These are phyloP conservation scores for Monoplex corrugatus DNA, from an alignment of 2,888 invertebrate species.

Conservation along the genomic window DNA sequence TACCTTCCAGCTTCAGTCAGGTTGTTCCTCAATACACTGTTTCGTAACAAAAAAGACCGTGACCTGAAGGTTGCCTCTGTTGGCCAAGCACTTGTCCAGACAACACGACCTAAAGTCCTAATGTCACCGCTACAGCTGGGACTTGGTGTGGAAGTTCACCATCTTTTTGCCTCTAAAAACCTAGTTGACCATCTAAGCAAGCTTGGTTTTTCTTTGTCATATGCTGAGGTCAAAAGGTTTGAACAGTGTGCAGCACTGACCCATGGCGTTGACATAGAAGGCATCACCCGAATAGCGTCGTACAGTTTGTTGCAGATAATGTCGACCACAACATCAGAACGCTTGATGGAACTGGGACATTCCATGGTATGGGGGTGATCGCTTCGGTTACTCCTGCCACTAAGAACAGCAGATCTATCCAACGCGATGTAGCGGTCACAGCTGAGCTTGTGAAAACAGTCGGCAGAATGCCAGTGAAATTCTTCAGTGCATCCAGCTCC, in stretches of 20 bases:
- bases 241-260: not conserved
- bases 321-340: slow-evolving; percentile 33
- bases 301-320: slow-evolving; percentile 32
- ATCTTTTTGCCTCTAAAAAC: not conserved
- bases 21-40: not conserved
- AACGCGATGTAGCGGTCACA: not conserved
- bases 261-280: not conserved
- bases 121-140: slow-evolving; percentile 19
- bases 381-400: slow-evolving; percentile 14
- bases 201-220: not conserved
- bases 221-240: not conserved
- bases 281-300: not conserved
- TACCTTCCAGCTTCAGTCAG: too few relatives aligned
- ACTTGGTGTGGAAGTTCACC: slow-evolving; percentile 12
- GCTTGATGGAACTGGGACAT: not conserved
- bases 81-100: slow-evolving; percentile 13
- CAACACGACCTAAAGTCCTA: not conserved
- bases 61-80: not conserved
- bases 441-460: not conserved
- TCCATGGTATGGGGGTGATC: not conserved
- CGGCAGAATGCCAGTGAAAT: not conserved
- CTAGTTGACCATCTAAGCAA: not conserved
- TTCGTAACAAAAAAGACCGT: not conserved
- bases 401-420: not conserved
- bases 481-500: not conserved